Base-by-base conservation (phyloP, 2,888 invertebrate species). In the Aphodius granarius region DNA sequence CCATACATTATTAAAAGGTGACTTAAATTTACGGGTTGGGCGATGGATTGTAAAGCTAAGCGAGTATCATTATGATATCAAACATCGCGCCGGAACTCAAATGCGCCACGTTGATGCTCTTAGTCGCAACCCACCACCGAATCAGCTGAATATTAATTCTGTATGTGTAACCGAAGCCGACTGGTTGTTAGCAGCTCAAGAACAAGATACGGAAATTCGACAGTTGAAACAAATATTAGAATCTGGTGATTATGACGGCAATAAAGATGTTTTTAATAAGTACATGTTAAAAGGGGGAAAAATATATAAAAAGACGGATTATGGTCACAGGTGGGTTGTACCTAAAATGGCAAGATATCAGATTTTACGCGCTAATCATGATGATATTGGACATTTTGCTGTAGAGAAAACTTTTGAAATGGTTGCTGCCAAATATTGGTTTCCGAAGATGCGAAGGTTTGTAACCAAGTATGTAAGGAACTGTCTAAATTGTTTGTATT, bases 371-470 rank as follows among this genome's bases (percentile, higher is more conserved):
- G 76, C 81, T 63, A 83, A 83, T 73, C 85, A 86, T 70, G 84
- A 86, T 72, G 83, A 84, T 20, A 77, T 81, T 13, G 84, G 84
- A 3, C 84, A 86, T 76, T 82, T 84, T 71, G 84, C 82, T 1
- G 18, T 81, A 5, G 82, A 83, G 0, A 84, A 83, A 70, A 85
- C 83, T 0, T 17, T 84, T 0, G 79, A 80, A 3, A 79, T 77
- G 66, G 78, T 73, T 2, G 63, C 21, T 15, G 64, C 71, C 20
- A 65, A 21, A 17, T 74, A 62, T 64, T 84, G 84, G 83, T 84
- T 84, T 71, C 81, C 83, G 0, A 82, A 81, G 75, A 81, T 83
- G 81, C 76, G 78, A 0, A 75, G 79, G 0, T 82, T 81, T 74
- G 78, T 83, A 19, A 74, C 43, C 3, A 83, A 83, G 72, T 83